phyloP scores from a whole-genome alignment of 1,140 invertebrate species.

The Drosophila orena region DNA sequence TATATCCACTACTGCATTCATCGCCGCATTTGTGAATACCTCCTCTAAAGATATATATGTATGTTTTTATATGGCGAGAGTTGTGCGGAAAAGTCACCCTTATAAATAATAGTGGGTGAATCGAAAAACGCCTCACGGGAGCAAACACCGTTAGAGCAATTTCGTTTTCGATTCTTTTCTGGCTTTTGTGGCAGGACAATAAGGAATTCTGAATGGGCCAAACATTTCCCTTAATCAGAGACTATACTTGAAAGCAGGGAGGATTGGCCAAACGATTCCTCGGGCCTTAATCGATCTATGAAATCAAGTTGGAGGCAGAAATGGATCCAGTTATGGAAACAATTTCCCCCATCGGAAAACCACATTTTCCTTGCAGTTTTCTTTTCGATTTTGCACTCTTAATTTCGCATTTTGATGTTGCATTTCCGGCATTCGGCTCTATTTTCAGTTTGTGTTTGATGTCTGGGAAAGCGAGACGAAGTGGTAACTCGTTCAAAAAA shows the following conservation, averaged over 20 bases:
- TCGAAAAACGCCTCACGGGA: constrained; percentile 29
- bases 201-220: constrained; percentile 1
- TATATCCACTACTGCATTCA: background rate
- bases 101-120: constrained; percentile 1
- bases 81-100: constrained; percentile 33
- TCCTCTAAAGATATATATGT: constrained; percentile 9
- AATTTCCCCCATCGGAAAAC: constrained; percentile 4
- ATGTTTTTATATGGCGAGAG: constrained; percentile 4
- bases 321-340: background rate
- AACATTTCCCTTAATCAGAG: constrained; percentile 20
- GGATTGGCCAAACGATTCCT: constrained; percentile 8
- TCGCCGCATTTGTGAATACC: constrained; percentile 9
- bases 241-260: constrained; percentile 5
- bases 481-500: constrained; percentile 21
- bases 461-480: constrained; percentile 16
- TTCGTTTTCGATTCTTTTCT: constrained; percentile 22
- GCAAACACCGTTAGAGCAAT: constrained; percentile 22
- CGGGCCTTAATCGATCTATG: constrained; percentile 9
- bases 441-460: constrained; percentile 41
- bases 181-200: constrained; percentile 26
- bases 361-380: background rate
- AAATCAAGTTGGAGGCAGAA: constrained; percentile 1
- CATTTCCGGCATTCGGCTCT: constrained; percentile 45
- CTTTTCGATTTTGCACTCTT: constrained; percentile 6
- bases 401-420: constrained; percentile 24